Conservation (phyloP, 1,140 invertebrate species). For the Neuroterus valhalla region DNA sequence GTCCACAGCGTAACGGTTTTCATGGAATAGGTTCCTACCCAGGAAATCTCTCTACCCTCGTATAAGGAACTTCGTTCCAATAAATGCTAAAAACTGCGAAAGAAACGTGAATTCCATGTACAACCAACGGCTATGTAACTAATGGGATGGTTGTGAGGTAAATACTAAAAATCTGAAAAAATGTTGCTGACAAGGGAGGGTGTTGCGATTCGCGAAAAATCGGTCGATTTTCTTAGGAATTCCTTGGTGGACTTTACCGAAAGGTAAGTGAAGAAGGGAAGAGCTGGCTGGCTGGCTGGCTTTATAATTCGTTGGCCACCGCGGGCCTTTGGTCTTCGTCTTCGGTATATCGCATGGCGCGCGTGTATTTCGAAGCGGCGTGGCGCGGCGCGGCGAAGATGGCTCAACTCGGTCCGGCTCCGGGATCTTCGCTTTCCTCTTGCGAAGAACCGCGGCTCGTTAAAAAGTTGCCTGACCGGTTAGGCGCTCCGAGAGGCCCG, state of each 20-base stretch:
- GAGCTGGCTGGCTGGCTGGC: slow-evolving; percentile 16
- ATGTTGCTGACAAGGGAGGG: neutral
- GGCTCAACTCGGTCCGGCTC: slow-evolving; percentile 36
- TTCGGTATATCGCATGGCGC: slow-evolving; percentile 45
- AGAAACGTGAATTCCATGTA: too few species aligned
- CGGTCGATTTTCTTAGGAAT: slow-evolving; percentile 9
- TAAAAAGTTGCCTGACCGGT: slow-evolving; percentile 76
- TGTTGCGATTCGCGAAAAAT: neutral
- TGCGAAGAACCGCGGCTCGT: slow-evolving; percentile 69
- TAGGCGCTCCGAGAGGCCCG: slow-evolving; percentile 66
- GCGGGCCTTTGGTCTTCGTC: slow-evolving; percentile 33
- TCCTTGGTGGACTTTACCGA: slow-evolving; percentile 13
- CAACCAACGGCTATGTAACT: too few species aligned
- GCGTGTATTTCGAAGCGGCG: slow-evolving; percentile 47
- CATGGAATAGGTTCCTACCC: too few species aligned
- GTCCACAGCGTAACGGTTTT: too few species aligned
- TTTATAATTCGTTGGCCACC: slow-evolving; percentile 24
- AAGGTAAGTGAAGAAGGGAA: slow-evolving; percentile 10
- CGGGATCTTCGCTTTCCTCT: slow-evolving; percentile 46
- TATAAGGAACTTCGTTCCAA: too few species aligned
- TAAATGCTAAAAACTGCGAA: too few species aligned
- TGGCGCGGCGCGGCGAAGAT: slow-evolving; percentile 45
- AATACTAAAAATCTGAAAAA: too few species aligned
- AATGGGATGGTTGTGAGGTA: too few species aligned
- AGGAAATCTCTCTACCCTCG: too few species aligned